These are phyloP conservation scores for Yasuhikotakia modesta DNA, from an alignment of 2,797 vertebrate genomes.

Conservation along the genomic window DNA sequence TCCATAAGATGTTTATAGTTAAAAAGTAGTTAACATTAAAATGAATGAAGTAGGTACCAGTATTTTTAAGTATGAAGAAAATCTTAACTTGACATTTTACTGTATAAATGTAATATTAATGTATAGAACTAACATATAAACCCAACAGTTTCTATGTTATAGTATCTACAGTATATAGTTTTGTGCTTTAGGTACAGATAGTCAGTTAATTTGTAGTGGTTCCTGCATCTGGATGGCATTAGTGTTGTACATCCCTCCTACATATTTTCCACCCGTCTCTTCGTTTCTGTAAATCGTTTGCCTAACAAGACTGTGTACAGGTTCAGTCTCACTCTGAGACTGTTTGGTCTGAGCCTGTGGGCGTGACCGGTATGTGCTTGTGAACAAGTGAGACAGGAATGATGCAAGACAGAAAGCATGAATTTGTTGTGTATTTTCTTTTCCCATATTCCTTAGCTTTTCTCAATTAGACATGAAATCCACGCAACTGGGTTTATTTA, in stretches of 20 bases:
- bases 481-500: background rate
- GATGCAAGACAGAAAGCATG: background rate
- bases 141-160: background rate
- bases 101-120: no score
- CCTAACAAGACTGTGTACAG: slow-evolving; percentile 26
- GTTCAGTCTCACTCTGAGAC: slow-evolving; percentile 8
- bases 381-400: slow-evolving; percentile 9
- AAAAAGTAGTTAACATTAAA: background rate
- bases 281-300: background rate
- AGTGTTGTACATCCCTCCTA: slow-evolving; percentile 66
- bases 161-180: slow-evolving; percentile 48
- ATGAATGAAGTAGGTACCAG: no score
- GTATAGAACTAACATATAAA: background rate
- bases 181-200: slow-evolving; percentile 59
- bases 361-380: slow-evolving; percentile 4
- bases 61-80: no score
- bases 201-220: slow-evolving; percentile 29
- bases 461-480: slow-evolving; percentile 17
- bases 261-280: slow-evolving; percentile 25
- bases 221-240: slow-evolving; percentile 73
- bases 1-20: no score
- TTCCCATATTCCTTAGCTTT: slow-evolving; percentile 2
- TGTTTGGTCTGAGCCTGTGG: background rate
- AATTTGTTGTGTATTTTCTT: slow-evolving; percentile 26
- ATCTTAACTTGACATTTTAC: no score